Conservation (phyloP, 2,113 vertebrate species). For the Oceanodroma tethys region DNA sequence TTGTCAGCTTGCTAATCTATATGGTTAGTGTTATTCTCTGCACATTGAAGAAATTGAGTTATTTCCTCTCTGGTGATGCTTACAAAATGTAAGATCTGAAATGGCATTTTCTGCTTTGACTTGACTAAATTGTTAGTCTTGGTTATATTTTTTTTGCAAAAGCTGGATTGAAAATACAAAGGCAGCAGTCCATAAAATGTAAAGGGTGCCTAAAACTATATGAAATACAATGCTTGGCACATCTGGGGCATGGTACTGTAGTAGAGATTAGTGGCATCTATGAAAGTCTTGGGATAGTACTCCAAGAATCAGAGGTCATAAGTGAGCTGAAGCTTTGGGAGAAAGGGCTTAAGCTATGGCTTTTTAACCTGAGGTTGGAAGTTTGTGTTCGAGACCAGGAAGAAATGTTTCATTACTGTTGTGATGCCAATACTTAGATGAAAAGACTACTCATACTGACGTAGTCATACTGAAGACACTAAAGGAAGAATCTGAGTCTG, state of each 20-base stretch:
- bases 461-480: neutral
- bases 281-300: neutral
- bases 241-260: neutral
- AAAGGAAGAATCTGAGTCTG: neutral
- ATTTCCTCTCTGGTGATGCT: neutral
- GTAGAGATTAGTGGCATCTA: neutral
- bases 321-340: neutral
- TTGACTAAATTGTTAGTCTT: neutral
- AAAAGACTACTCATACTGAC: neutral
- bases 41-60: neutral
- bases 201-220: neutral
- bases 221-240: neutral
- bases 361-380: neutral
- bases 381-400: neutral
- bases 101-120: constrained; percentile 14
- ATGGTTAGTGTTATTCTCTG: neutral
- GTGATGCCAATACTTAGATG: neutral
- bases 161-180: neutral
- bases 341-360: neutral
- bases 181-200: neutral
- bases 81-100: neutral
- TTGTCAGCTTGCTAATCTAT: neutral
- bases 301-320: neutral
- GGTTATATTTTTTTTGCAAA: neutral
- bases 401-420: neutral